Percentiles rank a stretch among this genome's conserved stretches.
Conservation (phyloP, 2,888 invertebrate genomes). For the Drosophila siamana region DNA sequence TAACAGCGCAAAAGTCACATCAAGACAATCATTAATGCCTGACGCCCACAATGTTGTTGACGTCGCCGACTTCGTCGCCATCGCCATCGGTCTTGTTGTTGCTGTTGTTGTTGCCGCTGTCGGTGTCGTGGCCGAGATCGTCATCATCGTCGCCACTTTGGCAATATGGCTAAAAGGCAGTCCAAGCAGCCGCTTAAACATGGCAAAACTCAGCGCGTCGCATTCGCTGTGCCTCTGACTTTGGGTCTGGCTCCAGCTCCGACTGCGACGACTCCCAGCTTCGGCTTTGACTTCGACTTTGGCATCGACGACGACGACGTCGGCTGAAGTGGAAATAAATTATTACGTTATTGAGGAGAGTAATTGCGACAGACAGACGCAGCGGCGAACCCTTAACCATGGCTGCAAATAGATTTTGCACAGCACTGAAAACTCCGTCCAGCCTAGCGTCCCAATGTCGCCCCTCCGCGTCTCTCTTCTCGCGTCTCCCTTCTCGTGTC, state of each 20-base stretch:
- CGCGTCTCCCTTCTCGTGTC: not conserved
- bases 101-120: constrained; percentile 34
- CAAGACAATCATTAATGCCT: constrained; percentile 72
- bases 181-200: constrained; percentile 35
- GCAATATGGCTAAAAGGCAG: constrained; percentile 32
- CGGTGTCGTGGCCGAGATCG: constrained; percentile 22
- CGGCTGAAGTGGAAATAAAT: constrained; percentile 66
- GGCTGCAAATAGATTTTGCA: constrained; percentile 58
- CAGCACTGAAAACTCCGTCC: constrained; percentile 16
- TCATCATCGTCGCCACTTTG: constrained; percentile 41
- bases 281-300: not conserved
- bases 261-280: not conserved
- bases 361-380: constrained; percentile 66
- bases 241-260: constrained; percentile 2
- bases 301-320: constrained; percentile 7
- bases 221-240: constrained; percentile 25
- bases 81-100: constrained; percentile 9
- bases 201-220: constrained; percentile 46
- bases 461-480: constrained; percentile 8
- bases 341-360: constrained; percentile 72
- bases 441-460: not conserved
- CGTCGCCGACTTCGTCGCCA: constrained; percentile 29
- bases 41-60: constrained; percentile 67
- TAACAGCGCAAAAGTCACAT: constrained; percentile 60
- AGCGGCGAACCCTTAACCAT: constrained; percentile 43